Percentiles rank a stretch among this genome's conserved stretches.
Conservation (phyloP, 2,113 vertebrate genomes). For the Nymphicus hollandicus region DNA sequence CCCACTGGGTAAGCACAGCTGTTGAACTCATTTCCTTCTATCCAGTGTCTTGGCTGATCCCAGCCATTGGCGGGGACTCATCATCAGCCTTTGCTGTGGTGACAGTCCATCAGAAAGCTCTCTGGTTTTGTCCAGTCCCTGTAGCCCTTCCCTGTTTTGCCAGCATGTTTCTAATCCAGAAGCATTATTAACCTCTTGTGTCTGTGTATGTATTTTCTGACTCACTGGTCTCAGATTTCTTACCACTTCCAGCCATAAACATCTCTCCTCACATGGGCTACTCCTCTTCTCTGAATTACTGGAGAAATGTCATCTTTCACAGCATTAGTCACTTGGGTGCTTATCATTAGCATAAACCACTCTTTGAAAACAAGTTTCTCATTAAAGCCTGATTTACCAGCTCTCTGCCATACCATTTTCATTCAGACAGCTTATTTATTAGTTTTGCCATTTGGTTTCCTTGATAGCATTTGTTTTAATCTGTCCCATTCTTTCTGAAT, state of each 20-base stretch:
- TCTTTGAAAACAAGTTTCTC: conserved; percentile 31
- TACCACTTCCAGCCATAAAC: neutral
- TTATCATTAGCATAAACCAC: conserved; percentile 1
- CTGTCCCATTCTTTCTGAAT: conserved; percentile 41
- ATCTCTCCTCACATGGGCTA: neutral
- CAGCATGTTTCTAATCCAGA: neutral
- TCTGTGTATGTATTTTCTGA: neutral
- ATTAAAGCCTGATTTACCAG: conserved; percentile 46
- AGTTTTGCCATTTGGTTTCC: conserved; percentile 35
- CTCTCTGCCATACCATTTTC: conserved; percentile 51
- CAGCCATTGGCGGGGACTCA: too few species aligned
- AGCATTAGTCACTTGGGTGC: conserved; percentile 17
- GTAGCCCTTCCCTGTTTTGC: neutral
- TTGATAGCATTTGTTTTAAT: conserved; percentile 30
- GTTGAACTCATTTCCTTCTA: too few species aligned
- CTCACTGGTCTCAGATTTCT: neutral
- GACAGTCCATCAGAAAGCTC: conserved; percentile 27
- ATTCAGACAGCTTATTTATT: conserved; percentile 29
- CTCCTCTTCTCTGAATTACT: neutral
- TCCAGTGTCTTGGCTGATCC: too few species aligned
- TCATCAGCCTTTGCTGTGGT: neutral
- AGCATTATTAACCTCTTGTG: neutral
- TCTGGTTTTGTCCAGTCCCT: neutral
- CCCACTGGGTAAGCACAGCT: too few species aligned
- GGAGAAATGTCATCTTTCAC: neutral